These are phyloP conservation scores for Telmatherina bonti DNA, from an alignment of 2,797 vertebrate genomes.

Conservation along the genomic window DNA sequence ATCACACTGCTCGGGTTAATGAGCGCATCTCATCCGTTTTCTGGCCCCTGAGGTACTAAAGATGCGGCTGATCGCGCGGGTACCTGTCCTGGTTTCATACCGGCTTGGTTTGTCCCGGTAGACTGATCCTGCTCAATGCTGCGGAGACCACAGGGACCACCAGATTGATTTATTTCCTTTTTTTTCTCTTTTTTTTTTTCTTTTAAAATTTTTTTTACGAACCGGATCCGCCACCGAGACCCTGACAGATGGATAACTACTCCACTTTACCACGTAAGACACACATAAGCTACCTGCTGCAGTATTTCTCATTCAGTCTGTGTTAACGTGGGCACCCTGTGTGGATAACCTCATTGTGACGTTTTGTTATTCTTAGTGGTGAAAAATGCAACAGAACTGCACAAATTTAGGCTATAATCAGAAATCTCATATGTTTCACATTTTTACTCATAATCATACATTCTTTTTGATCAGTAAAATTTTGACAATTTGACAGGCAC, in stretches of 20 bases:
- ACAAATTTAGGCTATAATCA: not conserved
- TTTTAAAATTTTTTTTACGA: not conserved
- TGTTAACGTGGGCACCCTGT: conserved; percentile 12
- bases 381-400: conserved; percentile 9
- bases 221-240: conserved; percentile 46
- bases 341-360: conserved; percentile 9
- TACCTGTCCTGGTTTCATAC: conserved; percentile 60
- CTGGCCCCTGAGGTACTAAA: conserved; percentile 46
- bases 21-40: conserved; percentile 40
- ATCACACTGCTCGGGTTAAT: conserved; percentile 11
- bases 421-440: conserved; percentile 4
- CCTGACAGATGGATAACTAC: conserved; percentile 89
- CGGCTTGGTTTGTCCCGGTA: conserved; percentile 69
- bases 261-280: conserved; percentile 89
- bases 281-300: conserved; percentile 43
- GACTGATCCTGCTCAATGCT: conserved; percentile 58
- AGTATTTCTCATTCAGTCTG: conserved; percentile 35
- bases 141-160: conserved; percentile 42
- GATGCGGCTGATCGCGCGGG: conserved; percentile 67
- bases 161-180: conserved; percentile 50
- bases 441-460: not conserved
- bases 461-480: conserved; percentile 8
- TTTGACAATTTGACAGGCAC: conserved; percentile 9
- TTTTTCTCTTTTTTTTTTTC: too few species aligned
- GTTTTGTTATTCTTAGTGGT: not conserved